phyloP scores from a whole-genome alignment of 2,113 vertebrate genomes.

The Limnothrissa miodon region DNA sequence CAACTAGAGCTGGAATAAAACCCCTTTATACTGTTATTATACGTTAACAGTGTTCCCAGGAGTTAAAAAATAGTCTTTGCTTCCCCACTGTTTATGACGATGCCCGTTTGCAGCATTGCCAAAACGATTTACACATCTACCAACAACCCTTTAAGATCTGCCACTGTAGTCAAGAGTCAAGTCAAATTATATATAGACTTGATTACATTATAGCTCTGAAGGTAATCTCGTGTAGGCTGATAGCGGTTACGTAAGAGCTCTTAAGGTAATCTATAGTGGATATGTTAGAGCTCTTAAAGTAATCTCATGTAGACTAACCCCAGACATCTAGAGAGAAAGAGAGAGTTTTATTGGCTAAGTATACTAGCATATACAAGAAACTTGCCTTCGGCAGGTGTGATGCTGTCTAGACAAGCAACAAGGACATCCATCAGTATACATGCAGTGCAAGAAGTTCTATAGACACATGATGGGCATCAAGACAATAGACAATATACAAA shows the following conservation, averaged over 20 bases:
- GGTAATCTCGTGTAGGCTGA: neutral
- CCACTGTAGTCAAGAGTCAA: neutral
- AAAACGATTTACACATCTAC: neutral
- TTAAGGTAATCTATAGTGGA: neutral
- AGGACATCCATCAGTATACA: too few relatives aligned
- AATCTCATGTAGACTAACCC: neutral
- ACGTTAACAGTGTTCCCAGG: conserved; percentile 30
- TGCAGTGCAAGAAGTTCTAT: too few relatives aligned
- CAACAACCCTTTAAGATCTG: neutral
- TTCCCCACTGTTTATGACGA: conserved; percentile 11
- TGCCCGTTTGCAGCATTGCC: neutral
- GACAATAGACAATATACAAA: too few relatives aligned
- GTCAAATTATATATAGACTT: neutral
- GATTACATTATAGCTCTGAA: neutral
- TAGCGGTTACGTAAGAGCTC: neutral
- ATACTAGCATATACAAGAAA: too few relatives aligned
- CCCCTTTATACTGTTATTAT: conserved; percentile 32
- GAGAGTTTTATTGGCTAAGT: too few relatives aligned
- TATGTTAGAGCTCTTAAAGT: neutral
- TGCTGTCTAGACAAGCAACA: too few relatives aligned
- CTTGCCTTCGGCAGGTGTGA: too few relatives aligned
- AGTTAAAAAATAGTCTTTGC: conserved; percentile 5
- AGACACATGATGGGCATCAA: too few relatives aligned
- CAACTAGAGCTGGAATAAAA: conserved; percentile 52
- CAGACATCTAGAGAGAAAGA: neutral